Percentiles rank a stretch among this genome's conserved stretches.
Conservation (phyloP, 2,888 invertebrate genomes). For the Tachystola acroxantha region DNA sequence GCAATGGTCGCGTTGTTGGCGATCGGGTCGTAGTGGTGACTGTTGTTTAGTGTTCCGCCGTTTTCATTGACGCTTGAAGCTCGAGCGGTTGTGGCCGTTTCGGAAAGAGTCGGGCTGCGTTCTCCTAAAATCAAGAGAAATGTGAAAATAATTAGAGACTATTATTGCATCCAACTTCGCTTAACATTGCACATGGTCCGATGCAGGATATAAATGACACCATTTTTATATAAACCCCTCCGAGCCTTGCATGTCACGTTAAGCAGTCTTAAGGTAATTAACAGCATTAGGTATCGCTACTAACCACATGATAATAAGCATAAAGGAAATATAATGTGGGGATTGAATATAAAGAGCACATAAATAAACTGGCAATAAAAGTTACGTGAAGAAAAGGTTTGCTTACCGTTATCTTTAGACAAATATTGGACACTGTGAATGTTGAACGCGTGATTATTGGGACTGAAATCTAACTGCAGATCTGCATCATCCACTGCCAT, state of each 20-base stretch:
- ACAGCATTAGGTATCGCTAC: too few species aligned
- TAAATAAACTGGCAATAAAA: too few species aligned
- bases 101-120: conserved; percentile 89
- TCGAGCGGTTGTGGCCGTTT: conserved; percentile 89
- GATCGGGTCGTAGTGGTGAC: conserved; percentile 38
- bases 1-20: conserved; percentile 48
- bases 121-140: conserved; percentile 73
- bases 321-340: too few species aligned
- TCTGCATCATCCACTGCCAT: conserved; percentile 95
- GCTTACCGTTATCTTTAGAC: conserved; percentile 86
- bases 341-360: too few species aligned
- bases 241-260: too few species aligned
- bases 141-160: neutral
- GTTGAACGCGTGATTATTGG: conserved; percentile 90
- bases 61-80: conserved; percentile 83
- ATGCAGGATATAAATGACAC: too few species aligned
- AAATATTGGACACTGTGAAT: conserved; percentile 94
- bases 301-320: too few species aligned
- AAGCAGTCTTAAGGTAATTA: too few species aligned
- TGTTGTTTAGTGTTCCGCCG: conserved; percentile 53
- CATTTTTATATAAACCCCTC: too few species aligned
- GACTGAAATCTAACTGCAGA: conserved; percentile 89
- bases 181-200: too few species aligned
- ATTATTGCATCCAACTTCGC: neutral
- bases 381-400: too few species aligned